phyloP scores from a whole-genome alignment of 2,113 vertebrate species.

The Centropus unirufus region DNA sequence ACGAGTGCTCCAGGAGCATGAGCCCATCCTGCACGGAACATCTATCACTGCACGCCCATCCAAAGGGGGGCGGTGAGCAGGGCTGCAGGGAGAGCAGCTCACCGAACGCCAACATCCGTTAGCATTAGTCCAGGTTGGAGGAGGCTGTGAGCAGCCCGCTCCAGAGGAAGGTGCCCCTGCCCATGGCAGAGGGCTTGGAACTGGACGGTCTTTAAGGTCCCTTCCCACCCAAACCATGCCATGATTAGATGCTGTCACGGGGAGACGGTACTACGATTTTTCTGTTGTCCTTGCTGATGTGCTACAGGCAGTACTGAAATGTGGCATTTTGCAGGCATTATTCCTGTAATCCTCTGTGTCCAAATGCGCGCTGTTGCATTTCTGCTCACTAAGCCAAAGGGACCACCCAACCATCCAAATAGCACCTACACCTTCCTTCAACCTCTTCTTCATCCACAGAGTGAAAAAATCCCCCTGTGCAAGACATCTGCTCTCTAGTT shows the following conservation, averaged over 20 bases:
- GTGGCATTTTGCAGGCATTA: background rate
- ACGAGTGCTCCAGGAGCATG: background rate
- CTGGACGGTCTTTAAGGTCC: no score
- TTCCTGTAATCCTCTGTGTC: fast-evolving
- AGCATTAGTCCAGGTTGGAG: no score
- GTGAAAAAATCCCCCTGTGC: fast-evolving
- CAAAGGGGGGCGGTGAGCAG: background rate
- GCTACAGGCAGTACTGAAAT: fast-evolving
- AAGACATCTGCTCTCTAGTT: background rate
- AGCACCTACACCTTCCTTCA: background rate
- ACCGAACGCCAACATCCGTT: background rate
- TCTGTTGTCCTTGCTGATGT: background rate
- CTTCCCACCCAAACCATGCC: no score
- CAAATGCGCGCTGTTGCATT: background rate
- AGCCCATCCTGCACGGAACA: background rate
- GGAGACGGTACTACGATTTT: fast-evolving
- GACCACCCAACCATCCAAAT: background rate
- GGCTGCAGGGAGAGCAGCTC: background rate
- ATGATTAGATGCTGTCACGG: fast-evolving
- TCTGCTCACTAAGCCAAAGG: fast-evolving
- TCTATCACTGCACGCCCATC: background rate
- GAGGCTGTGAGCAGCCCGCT: no score
- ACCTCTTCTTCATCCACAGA: background rate
- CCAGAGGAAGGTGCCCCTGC: no score
- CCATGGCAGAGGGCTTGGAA: no score